Percentiles rank a stretch among this genome's conserved stretches.
phyloP scores from a whole-genome alignment of 2,797 vertebrate genomes.

The Melanogrammus aeglefinus region DNA sequence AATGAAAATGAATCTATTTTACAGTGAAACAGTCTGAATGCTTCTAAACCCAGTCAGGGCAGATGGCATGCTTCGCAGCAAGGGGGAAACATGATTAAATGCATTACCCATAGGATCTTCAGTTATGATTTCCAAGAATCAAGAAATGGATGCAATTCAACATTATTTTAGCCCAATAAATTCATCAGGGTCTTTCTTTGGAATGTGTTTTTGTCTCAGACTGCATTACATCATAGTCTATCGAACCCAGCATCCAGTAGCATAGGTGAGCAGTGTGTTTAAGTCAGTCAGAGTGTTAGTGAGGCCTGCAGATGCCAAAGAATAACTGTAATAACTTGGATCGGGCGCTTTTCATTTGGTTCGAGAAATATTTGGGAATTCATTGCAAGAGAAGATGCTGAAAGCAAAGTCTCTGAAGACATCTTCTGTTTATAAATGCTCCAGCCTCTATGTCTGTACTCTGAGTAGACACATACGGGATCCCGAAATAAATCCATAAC shows the following conservation, averaged over 20 bases:
- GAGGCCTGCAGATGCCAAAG: too few relatives aligned
- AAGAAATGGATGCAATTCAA: not conserved
- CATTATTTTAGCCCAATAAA: not conserved
- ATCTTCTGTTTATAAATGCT: too few relatives aligned
- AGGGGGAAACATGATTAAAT: not conserved
- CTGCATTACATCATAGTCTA: not conserved
- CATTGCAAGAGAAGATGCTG: not conserved
- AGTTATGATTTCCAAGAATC: conserved; percentile 1
- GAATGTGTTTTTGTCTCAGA: not conserved
- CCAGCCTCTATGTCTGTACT: too few relatives aligned
- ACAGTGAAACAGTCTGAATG: not conserved
- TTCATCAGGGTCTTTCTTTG: not conserved
- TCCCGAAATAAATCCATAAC: too few relatives aligned
- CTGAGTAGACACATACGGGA: too few relatives aligned
- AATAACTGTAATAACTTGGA: not conserved
- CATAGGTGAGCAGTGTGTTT: not conserved
- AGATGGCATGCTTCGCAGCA: not conserved
- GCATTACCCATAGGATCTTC: not conserved
- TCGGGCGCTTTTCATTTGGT: not conserved
- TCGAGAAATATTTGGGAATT: not conserved
- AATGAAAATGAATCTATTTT: not conserved
- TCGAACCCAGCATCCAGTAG: not conserved
- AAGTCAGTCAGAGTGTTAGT: not conserved
- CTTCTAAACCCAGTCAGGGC: not conserved
- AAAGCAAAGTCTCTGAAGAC: too few relatives aligned